These are phyloP conservation scores for Drosophila orena DNA, from an alignment of 1,140 invertebrate species.

Conservation along the genomic window DNA sequence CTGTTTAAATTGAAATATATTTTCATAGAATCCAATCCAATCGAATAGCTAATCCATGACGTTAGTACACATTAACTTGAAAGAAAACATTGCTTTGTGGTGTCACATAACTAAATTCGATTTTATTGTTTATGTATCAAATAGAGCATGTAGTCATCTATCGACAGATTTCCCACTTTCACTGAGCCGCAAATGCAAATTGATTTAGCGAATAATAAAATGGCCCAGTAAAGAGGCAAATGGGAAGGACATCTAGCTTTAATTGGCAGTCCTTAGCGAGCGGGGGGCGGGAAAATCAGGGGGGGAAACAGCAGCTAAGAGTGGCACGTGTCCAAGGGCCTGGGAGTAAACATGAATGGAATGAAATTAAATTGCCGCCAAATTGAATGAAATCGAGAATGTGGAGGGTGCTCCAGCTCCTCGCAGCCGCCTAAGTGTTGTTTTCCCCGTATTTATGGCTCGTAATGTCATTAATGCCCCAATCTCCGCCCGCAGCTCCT, in stretches of 20 bases:
- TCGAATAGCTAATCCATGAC: too few species aligned
- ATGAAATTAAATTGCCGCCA: slow-evolving; percentile 77
- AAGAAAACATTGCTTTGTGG: not conserved
- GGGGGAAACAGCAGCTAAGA: slow-evolving; percentile 41
- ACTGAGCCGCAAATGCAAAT: slow-evolving; percentile 49
- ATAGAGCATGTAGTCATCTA: too few species aligned
- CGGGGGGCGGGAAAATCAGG: slow-evolving; percentile 3
- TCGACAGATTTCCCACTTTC: slow-evolving; percentile 46
- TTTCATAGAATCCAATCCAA: too few species aligned
- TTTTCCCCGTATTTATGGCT: slow-evolving; percentile 62
- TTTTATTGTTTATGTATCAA: slow-evolving; percentile 15
- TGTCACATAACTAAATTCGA: not conserved
- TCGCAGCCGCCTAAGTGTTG: slow-evolving; percentile 33
- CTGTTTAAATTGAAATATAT: too few species aligned
- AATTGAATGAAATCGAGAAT: slow-evolving; percentile 75
- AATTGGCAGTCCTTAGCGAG: too few species aligned
- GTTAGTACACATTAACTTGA: too few species aligned
- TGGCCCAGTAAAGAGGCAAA: not conserved
- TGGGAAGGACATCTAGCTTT: slow-evolving; percentile 11
- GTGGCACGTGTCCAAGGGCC: slow-evolving; percentile 43
- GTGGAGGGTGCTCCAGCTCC: not conserved
- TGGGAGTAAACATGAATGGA: slow-evolving; percentile 61
- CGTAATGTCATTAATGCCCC: slow-evolving; percentile 60
- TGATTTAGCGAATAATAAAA: slow-evolving; percentile 53
- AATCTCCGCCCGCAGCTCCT: slow-evolving; percentile 86